A percentile compares a stretch with the other conserved stretches of the same genome.
Conservation (phyloP, 2,797 vertebrate species). For the Tapera naevia region DNA sequence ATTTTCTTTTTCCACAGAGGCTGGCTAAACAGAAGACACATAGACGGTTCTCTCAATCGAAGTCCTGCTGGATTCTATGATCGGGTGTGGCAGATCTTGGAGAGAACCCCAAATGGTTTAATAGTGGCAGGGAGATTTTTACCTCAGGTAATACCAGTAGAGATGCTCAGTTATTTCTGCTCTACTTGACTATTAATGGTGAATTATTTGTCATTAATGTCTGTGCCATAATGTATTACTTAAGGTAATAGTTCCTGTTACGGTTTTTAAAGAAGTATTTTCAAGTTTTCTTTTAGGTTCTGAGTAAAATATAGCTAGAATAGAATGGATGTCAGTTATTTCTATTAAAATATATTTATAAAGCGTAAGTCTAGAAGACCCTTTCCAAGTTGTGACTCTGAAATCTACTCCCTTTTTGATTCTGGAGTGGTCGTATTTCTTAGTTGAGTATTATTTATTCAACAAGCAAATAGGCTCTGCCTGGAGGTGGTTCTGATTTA, state of each 20-base stretch:
- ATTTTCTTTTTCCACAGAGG: conserved; percentile 75
- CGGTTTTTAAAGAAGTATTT: neutral
- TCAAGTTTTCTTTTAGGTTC: neutral
- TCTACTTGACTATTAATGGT: neutral
- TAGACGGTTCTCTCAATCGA: conserved; percentile 93
- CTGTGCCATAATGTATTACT: neutral
- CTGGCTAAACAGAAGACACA: conserved; percentile 92
- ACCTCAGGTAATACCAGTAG: conserved; percentile 85
- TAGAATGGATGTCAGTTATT: neutral
- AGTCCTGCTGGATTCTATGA: conserved; percentile 95
- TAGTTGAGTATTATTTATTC: neutral
- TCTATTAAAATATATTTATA: neutral
- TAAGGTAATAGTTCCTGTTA: neutral
- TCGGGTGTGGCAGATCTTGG: conserved; percentile 96
- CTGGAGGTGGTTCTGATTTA: neutral
- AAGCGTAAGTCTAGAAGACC: neutral
- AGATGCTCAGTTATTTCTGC: neutral
- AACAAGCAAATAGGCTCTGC: neutral
- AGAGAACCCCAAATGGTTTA: conserved; percentile 90
- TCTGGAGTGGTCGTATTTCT: neutral
- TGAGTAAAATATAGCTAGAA: neutral
- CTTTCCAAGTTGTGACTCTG: neutral
- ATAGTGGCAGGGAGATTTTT: conserved; percentile 86
- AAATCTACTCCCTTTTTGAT: neutral
- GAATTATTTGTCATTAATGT: neutral